A percentile compares a stretch with the other conserved stretches of the same genome.
These are phyloP conservation scores for Lasioglossum zephyrum DNA, from an alignment of 2,888 invertebrate species.

Conservation along the genomic window DNA sequence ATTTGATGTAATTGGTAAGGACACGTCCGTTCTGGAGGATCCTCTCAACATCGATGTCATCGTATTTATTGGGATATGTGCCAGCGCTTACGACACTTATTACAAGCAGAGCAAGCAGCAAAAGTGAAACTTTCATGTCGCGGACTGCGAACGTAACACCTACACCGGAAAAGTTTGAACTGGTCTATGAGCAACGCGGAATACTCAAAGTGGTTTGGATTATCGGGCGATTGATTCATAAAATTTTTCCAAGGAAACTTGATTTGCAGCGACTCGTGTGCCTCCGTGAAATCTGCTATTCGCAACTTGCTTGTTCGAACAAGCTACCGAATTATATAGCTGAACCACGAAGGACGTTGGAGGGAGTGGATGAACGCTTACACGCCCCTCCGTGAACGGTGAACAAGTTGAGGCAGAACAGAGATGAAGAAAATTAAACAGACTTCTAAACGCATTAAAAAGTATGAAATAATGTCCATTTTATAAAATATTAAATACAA, in stretches of 20 bases:
- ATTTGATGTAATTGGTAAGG: slow-evolving; percentile 87
- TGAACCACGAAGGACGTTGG: slow-evolving; percentile 38
- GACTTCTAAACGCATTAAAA: too few relatives aligned
- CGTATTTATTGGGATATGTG: slow-evolving; percentile 86
- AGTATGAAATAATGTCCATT: too few relatives aligned
- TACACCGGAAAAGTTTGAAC: neutral
- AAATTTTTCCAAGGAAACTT: neutral
- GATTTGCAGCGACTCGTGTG: slow-evolving; percentile 1
- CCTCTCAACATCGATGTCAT: slow-evolving; percentile 86
- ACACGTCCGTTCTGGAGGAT: slow-evolving; percentile 86
- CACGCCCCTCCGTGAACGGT: slow-evolving; percentile 11
- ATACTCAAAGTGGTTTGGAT: neutral
- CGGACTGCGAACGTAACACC: neutral
- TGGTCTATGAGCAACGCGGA: neutral
- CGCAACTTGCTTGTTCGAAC: slow-evolving; percentile 24
- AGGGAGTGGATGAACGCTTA: slow-evolving; percentile 46
- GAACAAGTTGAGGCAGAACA: neutral
- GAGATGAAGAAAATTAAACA: neutral
- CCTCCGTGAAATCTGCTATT: slow-evolving; percentile 39
- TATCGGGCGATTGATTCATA: neutral
- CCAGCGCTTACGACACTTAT: slow-evolving; percentile 65
- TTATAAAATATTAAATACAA: too few relatives aligned
- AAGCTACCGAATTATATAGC: slow-evolving; percentile 55
- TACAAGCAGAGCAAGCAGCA: slow-evolving; percentile 70
- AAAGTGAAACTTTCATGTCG: slow-evolving; percentile 66